Evolutionary conservation across 2,113 vertebrate species (phyloP).

Genomic region (Saguinus midas): DNA sequence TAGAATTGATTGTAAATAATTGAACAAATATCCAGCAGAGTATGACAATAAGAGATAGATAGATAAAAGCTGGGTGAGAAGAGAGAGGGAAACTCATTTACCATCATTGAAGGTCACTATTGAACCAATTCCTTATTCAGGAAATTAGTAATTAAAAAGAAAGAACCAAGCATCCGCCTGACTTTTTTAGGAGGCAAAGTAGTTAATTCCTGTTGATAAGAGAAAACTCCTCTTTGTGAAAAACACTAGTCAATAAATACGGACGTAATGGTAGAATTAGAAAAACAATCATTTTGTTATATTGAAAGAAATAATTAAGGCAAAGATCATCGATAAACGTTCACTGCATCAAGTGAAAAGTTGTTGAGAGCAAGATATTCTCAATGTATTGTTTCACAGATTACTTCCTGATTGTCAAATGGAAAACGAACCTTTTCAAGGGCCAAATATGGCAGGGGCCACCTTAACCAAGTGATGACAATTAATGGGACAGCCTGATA

Average conservation of each 20-base stretch:
- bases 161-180: not conserved
- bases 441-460: not conserved
- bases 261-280: not conserved
- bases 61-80: not conserved
- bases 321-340: not conserved
- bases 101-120: not conserved
- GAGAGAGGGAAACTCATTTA: not conserved
- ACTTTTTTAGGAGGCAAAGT: not conserved
- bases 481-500: not conserved
- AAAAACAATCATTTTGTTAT: not conserved
- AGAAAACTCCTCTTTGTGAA: not conserved
- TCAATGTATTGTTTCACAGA: not conserved
- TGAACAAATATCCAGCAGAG: not conserved
- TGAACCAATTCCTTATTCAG: conserved; percentile 30
- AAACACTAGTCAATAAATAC: conserved; percentile 32
- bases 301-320: conserved; percentile 1
- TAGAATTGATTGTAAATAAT: not conserved
- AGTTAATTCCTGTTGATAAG: not conserved
- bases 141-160: conserved; percentile 48
- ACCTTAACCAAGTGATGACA: conserved; percentile 14
- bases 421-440: not conserved
- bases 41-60: not conserved
- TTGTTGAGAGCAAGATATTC: not conserved
- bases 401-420: not conserved
- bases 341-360: not conserved